phyloP scores from a whole-genome alignment of 2,113 vertebrate species.

The Oenanthe melanoleuca region DNA sequence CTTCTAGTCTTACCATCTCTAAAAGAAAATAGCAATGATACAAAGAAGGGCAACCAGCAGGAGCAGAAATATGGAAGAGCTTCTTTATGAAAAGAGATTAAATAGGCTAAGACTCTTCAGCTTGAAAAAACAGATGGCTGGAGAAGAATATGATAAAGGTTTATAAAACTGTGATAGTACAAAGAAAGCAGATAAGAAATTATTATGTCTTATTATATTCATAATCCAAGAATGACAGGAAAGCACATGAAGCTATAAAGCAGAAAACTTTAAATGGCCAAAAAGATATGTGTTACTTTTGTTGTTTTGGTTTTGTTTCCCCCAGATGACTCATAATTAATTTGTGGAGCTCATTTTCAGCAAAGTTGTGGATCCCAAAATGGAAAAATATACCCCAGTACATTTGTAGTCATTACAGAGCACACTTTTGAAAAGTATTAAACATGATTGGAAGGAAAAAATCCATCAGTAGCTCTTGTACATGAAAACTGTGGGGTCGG shows the following conservation, averaged over 20 bases:
- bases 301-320: not conserved
- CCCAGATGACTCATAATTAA: not conserved
- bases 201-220: not conserved
- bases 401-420: not conserved
- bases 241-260: not conserved
- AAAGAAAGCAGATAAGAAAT: not conserved
- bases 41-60: not conserved
- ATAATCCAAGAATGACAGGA: not conserved
- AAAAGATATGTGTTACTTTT: not conserved
- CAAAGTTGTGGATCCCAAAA: not conserved
- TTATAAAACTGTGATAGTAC: not conserved
- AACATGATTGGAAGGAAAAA: not conserved
- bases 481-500: not conserved
- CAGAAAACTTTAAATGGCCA: not conserved
- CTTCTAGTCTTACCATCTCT: not conserved
- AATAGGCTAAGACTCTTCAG: not conserved
- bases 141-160: not conserved
- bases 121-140: slow-evolving; percentile 14
- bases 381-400: not conserved
- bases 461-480: not conserved
- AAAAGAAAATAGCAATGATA: not conserved
- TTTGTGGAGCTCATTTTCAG: not conserved
- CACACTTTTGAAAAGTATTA: not conserved
- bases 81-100: slow-evolving; percentile 20
- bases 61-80: slow-evolving; percentile 4